Evolutionary conservation across 2,888 invertebrate genomes (phyloP), one percentile per base, ranked within the genome.

Genomic region (Aphelenchoides bicaudatus): DNA sequence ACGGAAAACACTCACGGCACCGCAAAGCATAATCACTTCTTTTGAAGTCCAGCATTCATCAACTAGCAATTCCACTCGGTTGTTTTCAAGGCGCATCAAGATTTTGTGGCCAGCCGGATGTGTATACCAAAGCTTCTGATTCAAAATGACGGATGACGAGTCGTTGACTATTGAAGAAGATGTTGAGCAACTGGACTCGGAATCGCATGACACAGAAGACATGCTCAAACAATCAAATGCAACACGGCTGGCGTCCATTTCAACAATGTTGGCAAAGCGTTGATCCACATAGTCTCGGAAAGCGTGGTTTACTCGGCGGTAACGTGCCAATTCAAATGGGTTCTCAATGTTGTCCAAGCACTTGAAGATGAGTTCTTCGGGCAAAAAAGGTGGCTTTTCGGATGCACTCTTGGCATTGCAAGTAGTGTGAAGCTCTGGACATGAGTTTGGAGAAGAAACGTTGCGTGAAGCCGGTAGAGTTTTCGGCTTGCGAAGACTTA

Each of bases 41-140:
- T 59, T 57, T 25, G 62, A 66, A 5, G 69, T 71, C 76, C 76
- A 76, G n/a, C 46, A 52, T 13, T 67, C 59, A 39, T 71, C 67
- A 6, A 67, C 67, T 10, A 67, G 27, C 16, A 67, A 34, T 46
- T 67, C 58, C 21, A 67, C 58, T 10, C 49, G 28, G 8, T 25
- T 23, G 16, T 58, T 30, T 19, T 43, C 50, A 1, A 51, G 16
- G 2, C 52, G 31, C 10, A 23, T 39, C 13, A 34, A 30, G 38
- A 51, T n/a, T 28, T 43, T 54, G 23, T 23, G 27, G 21, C 55
- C 55, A 16, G n/a, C 8, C 21, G 55, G 55, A 19, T 54, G 19
- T 5, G 39, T 31, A 19, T 54, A 47, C n/a, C 31, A 54, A 29
- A 21, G 34, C 8, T 19, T 16, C 21, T 47, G 30, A 13, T 13